phyloP scores from a whole-genome alignment of 1,140 invertebrate species.

The Arion vulgaris region DNA sequence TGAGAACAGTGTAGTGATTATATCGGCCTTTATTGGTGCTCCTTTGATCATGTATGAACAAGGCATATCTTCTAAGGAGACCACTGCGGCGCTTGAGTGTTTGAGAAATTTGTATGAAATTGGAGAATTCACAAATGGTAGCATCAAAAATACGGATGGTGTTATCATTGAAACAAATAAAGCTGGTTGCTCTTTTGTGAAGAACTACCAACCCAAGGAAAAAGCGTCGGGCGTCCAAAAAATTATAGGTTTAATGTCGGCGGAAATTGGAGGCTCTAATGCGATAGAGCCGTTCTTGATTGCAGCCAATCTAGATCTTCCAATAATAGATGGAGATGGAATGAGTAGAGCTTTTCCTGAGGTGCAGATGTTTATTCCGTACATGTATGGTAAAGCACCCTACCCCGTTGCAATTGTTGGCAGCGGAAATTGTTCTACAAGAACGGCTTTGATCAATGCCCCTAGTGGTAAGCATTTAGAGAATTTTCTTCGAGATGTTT shows the following conservation, averaged over 20 bases:
- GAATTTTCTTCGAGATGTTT: slow-evolving; percentile 56
- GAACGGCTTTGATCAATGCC: slow-evolving; percentile 2
- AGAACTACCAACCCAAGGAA: slow-evolving; percentile 48
- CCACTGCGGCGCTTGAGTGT: slow-evolving; percentile 49
- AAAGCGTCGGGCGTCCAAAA: slow-evolving; percentile 29
- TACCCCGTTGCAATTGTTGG: slow-evolving; percentile 53
- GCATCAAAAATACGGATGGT: slow-evolving; percentile 42
- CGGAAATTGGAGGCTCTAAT: slow-evolving; percentile 67
- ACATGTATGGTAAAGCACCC: slow-evolving; percentile 57
- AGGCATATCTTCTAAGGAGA: slow-evolving; percentile 53
- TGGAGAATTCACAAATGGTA: slow-evolving; percentile 50
- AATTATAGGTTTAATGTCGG: slow-evolving; percentile 58
- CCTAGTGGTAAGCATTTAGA: slow-evolving; percentile 54
- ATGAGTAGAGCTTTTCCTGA: slow-evolving; percentile 69
- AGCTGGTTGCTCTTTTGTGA: slow-evolving; percentile 53
- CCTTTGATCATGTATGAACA: slow-evolving; percentile 59
- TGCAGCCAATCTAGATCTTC: slow-evolving; percentile 56
- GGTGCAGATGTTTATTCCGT: slow-evolving; percentile 61
- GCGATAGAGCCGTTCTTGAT: slow-evolving; percentile 64
- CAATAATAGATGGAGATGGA: slow-evolving; percentile 65
- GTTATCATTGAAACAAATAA: slow-evolving; percentile 47
- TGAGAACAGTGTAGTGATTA: slow-evolving; percentile 50
- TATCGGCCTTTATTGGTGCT: slow-evolving; percentile 61
- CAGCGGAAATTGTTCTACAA: slow-evolving; percentile 11
- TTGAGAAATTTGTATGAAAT: slow-evolving; percentile 54